A percentile compares a stretch with the other conserved stretches of the same genome.
These are phyloP conservation scores for Elymnias hypermnestra DNA, from an alignment of 1,140 invertebrate genomes.

Conservation along the genomic window DNA sequence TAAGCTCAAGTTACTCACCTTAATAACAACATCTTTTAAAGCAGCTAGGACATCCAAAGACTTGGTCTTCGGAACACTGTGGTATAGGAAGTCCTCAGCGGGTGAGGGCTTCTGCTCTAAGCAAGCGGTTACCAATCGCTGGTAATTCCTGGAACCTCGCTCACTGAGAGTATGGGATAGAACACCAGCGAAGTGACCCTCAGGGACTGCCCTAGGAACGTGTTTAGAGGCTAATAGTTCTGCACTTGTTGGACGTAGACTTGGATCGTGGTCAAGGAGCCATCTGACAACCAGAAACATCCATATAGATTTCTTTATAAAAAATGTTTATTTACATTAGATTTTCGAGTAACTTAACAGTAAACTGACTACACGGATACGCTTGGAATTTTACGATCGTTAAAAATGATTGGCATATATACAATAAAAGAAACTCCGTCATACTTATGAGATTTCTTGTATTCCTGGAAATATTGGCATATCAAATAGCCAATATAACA, in stretches of 20 bases:
- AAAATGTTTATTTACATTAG: no score
- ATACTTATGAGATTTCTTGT: no score
- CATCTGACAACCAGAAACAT: conserved; percentile 68
- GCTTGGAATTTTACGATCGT: no score
- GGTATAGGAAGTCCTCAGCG: conserved; percentile 53
- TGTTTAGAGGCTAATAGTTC: conserved; percentile 89
- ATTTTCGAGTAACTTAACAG: no score
- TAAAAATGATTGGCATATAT: no score
- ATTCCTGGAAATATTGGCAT: no score
- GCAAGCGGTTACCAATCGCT: conserved; percentile 42
- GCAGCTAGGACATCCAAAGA: conserved; percentile 26
- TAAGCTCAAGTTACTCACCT: no score
- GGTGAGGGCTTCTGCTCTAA: conserved; percentile 38
- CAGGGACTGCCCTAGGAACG: conserved; percentile 88
- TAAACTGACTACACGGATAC: no score
- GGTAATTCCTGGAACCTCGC: conserved; percentile 37
- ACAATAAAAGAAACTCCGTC: no score
- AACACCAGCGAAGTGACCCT: conserved; percentile 86
- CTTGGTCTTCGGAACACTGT: conserved; percentile 35
- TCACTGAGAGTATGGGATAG: conserved; percentile 67
- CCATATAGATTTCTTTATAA: no score
- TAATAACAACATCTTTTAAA: conserved; percentile 41
- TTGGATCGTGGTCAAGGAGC: conserved; percentile 91
- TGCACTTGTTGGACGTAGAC: conserved; percentile 86
- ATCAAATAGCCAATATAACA: no score